Conservation (phyloP, 2,888 invertebrate genomes). For the Caenorhabditis sulstoni region DNA sequence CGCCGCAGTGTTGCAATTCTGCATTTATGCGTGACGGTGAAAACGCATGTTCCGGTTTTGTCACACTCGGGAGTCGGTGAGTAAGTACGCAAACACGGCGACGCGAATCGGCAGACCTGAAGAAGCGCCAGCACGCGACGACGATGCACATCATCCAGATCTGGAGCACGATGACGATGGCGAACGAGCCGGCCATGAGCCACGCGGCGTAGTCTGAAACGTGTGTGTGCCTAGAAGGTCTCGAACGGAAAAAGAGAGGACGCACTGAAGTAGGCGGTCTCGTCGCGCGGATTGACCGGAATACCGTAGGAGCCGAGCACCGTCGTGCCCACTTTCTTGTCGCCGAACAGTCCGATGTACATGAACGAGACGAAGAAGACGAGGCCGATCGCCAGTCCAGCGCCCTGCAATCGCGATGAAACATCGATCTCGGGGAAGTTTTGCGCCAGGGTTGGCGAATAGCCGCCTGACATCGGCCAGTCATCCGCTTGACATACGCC, state of each 20-base stretch:
- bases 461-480: too few species aligned
- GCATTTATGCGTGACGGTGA: too few species aligned
- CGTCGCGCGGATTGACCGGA: conserved; percentile 41
- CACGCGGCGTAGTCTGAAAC: conserved; percentile 68
- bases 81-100: too few species aligned
- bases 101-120: conserved; percentile 49
- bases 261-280: conserved; percentile 57
- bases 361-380: conserved; percentile 73
- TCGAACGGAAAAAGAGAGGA: neutral
- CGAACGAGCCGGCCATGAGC: conserved; percentile 69
- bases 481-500: too few species aligned
- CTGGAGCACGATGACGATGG: conserved; percentile 71
- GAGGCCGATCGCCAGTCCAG: conserved; percentile 69
- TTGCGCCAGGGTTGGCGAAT: too few species aligned
- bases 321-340: conserved; percentile 54
- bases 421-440: too few species aligned
- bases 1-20: too few species aligned
- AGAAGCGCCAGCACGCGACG: conserved; percentile 75
- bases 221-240: neutral
- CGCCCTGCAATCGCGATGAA: conserved; percentile 63
- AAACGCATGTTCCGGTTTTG: too few species aligned
- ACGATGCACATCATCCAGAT: conserved; percentile 76
- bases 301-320: conserved; percentile 53
- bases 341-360: conserved; percentile 70
- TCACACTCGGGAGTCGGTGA: too few species aligned